These are phyloP conservation scores for Epinotia nisella DNA, from an alignment of 2,888 invertebrate genomes.

Conservation along the genomic window DNA sequence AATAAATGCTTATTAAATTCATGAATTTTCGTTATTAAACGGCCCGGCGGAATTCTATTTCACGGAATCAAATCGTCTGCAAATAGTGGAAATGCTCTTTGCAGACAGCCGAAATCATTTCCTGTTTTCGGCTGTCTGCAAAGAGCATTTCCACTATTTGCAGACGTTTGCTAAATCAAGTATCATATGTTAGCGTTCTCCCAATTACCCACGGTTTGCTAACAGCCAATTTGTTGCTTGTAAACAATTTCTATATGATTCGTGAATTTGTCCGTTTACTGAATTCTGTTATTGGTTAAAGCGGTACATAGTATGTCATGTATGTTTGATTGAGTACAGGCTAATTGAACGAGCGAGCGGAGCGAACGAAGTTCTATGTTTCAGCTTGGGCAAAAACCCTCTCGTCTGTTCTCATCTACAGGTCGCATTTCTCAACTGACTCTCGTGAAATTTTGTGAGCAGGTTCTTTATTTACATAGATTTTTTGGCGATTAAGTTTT, in stretches of 20 bases:
- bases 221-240: neutral
- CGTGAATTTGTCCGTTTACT: neutral
- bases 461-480: too few species aligned
- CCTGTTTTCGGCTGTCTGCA: neutral
- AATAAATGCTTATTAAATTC: too few species aligned
- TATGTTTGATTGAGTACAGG: neutral
- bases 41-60: too few species aligned
- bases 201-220: neutral
- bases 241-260: neutral
- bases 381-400: too few species aligned
- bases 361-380: too few species aligned
- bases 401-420: too few species aligned
- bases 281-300: neutral
- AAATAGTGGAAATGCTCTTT: neutral
- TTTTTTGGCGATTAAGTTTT: too few species aligned
- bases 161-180: slow-evolving; percentile 2
- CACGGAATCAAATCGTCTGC: neutral
- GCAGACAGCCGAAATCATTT: neutral
- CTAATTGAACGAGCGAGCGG: too few species aligned
- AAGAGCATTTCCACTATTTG: neutral
- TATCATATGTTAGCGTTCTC: neutral
- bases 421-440: too few species aligned
- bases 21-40: too few species aligned
- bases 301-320: too few species aligned
- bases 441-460: too few species aligned